A percentile compares a stretch with the other conserved stretches of the same genome.
Evolutionary conservation across 2,113 vertebrate genomes (phyloP).

Genomic region (Corythornis vintsioides): DNA sequence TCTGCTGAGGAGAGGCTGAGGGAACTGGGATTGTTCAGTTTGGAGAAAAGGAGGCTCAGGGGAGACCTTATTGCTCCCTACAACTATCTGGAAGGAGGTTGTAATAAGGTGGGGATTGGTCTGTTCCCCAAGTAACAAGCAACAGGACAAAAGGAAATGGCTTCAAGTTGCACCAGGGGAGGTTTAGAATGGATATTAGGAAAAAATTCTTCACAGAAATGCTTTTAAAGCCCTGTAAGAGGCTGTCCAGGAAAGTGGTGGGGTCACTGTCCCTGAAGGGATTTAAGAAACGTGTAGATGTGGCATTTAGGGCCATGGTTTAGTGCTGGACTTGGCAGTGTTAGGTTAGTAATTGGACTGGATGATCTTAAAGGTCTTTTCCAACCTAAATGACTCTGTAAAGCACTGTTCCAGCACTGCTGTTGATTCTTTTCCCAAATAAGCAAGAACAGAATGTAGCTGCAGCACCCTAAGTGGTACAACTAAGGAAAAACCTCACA

Average conservation of each 20-base stretch:
- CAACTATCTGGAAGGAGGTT: rapidly evolving
- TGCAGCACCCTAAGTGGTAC: not conserved
- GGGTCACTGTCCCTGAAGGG: not conserved
- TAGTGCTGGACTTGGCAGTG: not conserved
- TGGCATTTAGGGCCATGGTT: not conserved
- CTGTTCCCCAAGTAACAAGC: not conserved
- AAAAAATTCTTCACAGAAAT: not conserved
- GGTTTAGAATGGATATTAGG: not conserved
- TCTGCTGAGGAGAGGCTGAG: rapidly evolving
- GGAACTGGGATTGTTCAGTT: not conserved
- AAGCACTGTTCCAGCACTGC: not conserved
- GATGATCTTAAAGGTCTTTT: not conserved
- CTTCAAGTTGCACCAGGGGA: not conserved
- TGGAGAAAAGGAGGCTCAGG: not conserved
- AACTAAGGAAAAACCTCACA: not conserved
- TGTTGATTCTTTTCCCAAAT: not conserved
- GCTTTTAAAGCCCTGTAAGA: not conserved
- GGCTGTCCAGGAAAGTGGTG: not conserved
- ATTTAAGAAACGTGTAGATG: not conserved
- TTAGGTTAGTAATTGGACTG: not conserved
- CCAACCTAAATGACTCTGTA: not conserved
- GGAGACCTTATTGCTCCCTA: rapidly evolving
- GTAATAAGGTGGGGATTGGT: not conserved
- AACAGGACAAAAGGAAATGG: not conserved
- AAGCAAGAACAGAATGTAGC: not conserved